phyloP scores from a whole-genome alignment of 2,113 vertebrate species.

The Penelope pileata region DNA sequence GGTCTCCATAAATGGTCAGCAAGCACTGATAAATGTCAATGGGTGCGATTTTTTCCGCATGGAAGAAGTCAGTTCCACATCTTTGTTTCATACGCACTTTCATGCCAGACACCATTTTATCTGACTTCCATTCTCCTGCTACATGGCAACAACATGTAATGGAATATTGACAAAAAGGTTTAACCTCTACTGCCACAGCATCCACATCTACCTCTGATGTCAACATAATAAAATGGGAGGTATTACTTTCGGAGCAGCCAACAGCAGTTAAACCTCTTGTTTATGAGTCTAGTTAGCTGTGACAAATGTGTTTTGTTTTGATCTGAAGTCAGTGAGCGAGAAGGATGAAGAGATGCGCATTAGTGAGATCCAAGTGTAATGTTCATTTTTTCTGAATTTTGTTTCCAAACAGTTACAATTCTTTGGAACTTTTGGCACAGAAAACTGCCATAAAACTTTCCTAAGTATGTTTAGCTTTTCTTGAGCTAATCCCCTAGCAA shows the following conservation, averaged over 20 bases:
- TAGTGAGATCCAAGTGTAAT: neutral
- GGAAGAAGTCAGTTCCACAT: neutral
- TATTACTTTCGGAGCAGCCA: neutral
- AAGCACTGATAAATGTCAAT: neutral
- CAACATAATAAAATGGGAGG: neutral
- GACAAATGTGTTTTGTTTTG: neutral
- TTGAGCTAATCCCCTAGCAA: slow-evolving; percentile 35
- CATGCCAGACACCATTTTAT: neutral
- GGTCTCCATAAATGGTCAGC: too few relatives aligned
- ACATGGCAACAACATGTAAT: neutral
- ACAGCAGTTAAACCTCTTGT: neutral
- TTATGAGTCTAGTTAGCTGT: neutral
- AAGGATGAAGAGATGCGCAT: neutral
- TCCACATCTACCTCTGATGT: neutral
- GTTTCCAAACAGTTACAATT: neutral
- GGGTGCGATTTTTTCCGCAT: neutral
- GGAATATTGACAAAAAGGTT: neutral
- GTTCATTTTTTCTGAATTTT: neutral
- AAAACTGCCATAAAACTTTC: neutral
- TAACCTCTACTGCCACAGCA: neutral
- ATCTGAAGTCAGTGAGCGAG: neutral
- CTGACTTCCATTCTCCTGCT: too few relatives aligned
- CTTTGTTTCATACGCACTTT: neutral
- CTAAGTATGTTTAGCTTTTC: neutral
- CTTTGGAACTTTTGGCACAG: neutral